Evolutionary conservation across 2,888 invertebrate genomes (phyloP).

Genomic region (Dorcus parallelipipedus): DNA sequence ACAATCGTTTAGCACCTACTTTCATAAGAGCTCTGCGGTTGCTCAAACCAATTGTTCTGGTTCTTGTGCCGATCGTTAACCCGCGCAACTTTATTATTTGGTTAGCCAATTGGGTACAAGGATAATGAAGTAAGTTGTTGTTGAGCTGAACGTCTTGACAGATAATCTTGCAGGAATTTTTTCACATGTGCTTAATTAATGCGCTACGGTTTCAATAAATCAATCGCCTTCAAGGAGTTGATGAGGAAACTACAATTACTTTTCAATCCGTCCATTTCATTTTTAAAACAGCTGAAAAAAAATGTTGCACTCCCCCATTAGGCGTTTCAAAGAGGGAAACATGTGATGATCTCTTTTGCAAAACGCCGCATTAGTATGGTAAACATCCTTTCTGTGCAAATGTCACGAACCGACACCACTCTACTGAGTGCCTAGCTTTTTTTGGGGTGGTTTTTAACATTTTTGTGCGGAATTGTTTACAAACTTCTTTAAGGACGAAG

Average conservation of each 20-base stretch:
- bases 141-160: neutral
- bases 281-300: too few relatives aligned
- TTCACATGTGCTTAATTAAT: neutral
- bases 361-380: too few relatives aligned
- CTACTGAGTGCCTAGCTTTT: neutral
- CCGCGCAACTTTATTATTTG: neutral
- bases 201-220: too few relatives aligned
- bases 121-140: neutral
- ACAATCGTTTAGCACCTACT: conserved; percentile 2
- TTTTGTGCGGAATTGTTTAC: conserved; percentile 21
- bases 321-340: too few relatives aligned
- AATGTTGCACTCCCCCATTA: too few relatives aligned
- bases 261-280: too few relatives aligned
- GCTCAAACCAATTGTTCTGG: conserved; percentile 1
- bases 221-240: too few relatives aligned
- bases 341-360: too few relatives aligned
- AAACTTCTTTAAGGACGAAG: conserved; percentile 20
- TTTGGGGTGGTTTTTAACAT: conserved; percentile 26
- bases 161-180: neutral
- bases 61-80: conserved; percentile 2
- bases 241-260: too few relatives aligned
- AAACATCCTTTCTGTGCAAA: too few relatives aligned
- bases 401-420: too few relatives aligned
- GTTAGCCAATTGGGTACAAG: conserved; percentile 1
- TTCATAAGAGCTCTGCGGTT: neutral